Percentiles rank a stretch among this genome's conserved stretches.
Evolutionary conservation across 2,797 vertebrate species (phyloP).

Genomic region (Mus spretus): DNA sequence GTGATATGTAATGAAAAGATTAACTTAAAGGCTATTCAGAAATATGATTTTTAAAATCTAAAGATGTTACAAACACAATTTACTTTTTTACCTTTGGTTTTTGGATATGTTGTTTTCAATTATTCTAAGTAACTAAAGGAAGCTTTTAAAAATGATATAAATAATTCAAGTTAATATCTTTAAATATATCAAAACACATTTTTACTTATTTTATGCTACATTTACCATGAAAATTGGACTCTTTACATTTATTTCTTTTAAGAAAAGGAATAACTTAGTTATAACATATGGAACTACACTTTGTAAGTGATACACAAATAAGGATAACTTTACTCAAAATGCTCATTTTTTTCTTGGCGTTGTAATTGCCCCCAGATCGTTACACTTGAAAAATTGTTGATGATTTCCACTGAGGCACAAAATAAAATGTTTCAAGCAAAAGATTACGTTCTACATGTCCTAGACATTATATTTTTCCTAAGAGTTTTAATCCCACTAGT

Average conservation of each 20-base stretch:
- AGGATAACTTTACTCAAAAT: background rate
- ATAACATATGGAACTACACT: background rate
- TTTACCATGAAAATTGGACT: background rate
- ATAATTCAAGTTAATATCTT: background rate
- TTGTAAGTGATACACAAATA: background rate
- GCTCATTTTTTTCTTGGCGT: background rate
- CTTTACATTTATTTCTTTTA: background rate
- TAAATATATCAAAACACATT: background rate
- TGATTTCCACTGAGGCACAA: background rate
- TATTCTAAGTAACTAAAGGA: background rate
- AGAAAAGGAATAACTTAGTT: background rate
- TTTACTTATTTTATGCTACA: background rate
- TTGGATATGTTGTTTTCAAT: background rate
- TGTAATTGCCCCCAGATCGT: background rate
- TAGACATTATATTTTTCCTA: background rate
- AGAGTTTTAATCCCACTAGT: background rate
- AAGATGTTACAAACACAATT: background rate
- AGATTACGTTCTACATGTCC: background rate
- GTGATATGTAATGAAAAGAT: background rate
- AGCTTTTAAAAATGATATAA: background rate
- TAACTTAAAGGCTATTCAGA: background rate
- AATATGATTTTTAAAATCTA: background rate
- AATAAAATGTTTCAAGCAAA: background rate
- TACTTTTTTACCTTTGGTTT: background rate
- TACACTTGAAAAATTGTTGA: background rate